phyloP scores from a whole-genome alignment of 2,113 vertebrate species.

The Cyphomyrus discorhynchus region DNA sequence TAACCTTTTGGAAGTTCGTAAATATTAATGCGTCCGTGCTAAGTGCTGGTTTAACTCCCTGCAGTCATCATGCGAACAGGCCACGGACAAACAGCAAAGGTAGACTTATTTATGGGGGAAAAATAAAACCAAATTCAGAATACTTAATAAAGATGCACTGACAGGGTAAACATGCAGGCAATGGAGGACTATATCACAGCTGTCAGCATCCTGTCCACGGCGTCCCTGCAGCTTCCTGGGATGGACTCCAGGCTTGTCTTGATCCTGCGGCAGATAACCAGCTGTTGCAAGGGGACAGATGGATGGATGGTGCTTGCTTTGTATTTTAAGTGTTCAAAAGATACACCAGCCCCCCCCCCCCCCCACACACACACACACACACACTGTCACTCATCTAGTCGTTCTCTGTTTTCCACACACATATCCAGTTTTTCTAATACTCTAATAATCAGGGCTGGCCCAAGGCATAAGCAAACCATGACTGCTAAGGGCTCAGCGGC shows the following conservation, averaged over 20 bases:
- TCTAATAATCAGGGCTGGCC: not conserved
- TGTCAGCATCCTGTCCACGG: not conserved
- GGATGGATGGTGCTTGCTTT: not conserved
- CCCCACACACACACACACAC: no score
- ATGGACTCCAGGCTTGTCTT: not conserved
- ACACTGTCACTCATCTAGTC: not conserved
- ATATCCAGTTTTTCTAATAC: not conserved
- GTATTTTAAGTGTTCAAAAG: not conserved
- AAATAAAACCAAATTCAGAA: not conserved
- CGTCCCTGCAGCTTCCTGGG: not conserved
- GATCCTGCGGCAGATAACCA: not conserved
- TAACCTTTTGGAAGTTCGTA: constrained; percentile 31
- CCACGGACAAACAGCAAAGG: not conserved
- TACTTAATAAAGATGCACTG: not conserved
- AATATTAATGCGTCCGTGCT: constrained; percentile 32
- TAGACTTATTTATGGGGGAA: not conserved
- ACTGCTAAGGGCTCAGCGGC: not conserved
- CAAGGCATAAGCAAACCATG: not conserved
- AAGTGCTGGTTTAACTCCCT: constrained; percentile 28
- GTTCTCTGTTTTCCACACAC: not conserved
- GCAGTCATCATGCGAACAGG: constrained; percentile 19
- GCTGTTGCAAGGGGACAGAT: not conserved
- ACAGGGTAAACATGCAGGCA: not conserved
- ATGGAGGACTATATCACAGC: not conserved
- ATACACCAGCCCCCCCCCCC: not conserved